phyloP scores from a whole-genome alignment of 92 coral and sea anemone species.

The Ricordea florida region DNA sequence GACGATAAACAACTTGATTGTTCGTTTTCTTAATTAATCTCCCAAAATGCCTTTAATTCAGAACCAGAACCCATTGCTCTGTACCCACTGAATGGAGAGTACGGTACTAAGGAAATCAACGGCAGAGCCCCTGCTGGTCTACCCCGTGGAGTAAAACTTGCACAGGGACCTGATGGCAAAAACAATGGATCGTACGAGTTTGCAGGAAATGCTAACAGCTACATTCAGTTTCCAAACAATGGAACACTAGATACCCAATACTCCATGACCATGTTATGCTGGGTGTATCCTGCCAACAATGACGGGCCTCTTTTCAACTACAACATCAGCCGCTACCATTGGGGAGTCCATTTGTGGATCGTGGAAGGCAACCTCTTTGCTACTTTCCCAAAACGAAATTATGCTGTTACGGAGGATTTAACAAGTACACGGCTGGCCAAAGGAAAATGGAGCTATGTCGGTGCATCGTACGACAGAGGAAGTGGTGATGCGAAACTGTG shows the following conservation, averaged over 20 bases:
- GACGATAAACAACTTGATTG: too few species aligned
- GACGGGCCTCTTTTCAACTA: neutral
- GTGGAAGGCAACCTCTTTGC: neutral
- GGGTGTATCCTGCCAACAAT: neutral
- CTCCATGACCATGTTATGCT: neutral
- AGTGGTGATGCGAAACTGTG: neutral
- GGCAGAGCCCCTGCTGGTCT: neutral
- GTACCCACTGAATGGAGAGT: slow-evolving; percentile 18
- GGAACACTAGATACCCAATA: neutral
- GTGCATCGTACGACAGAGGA: neutral
- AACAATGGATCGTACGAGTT: slow-evolving; percentile 14
- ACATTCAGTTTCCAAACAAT: slow-evolving; percentile 8
- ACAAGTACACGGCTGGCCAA: neutral
- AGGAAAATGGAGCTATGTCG: neutral
- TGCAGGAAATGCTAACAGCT: slow-evolving; percentile 1
- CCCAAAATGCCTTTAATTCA: too few species aligned
- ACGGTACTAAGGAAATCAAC: neutral
- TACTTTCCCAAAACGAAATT: neutral
- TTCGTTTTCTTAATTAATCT: too few species aligned
- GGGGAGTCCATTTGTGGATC: neutral
- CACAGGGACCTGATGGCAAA: slow-evolving; percentile 27
- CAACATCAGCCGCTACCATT: neutral
- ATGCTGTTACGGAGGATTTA: neutral
- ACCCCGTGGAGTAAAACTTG: neutral
- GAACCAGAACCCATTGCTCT: slow-evolving; percentile 15